Evolutionary conservation across 2,797 vertebrate genomes (phyloP), one percentile per base, ranked within the genome.

Genomic region (Syndactyla subalaris): DNA sequence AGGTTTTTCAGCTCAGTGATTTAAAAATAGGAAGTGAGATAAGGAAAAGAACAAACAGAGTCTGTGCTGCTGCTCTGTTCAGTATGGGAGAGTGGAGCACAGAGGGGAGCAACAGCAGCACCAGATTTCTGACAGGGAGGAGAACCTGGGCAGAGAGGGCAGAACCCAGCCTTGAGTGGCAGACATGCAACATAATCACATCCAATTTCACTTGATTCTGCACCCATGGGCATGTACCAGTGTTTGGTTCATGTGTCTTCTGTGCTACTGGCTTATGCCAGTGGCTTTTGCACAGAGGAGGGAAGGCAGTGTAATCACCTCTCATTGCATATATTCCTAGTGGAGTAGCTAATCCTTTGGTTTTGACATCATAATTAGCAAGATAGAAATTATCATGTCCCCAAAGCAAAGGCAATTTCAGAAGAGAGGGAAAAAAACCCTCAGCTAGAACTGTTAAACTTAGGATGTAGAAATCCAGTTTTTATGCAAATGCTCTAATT

Each of bases 1-100:
- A 32, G 30, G 29, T 46, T 85, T 92, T 87, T 80, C 52, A 63
- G 67, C 36, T 73, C 26, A 45, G n/a, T 2, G 11, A 78, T 38
- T 78, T 75, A 65, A 91, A 76, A 93, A 71, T 63, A 74, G 63
- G 76, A 62, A 86, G 49, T 36, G 22, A 71, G 83, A 34, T 27
- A 39, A 67, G 27, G 34, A 39, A 71, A 65, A 30, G 23, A 81
- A 34, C 51, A 49, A 54, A 36, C 9, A 55, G 65, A 72, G 11
- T 21, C 49, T 55, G 21, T 58, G 67, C 39, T 70, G 51, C 18
- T 2, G 11, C 14, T 57, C 12, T 51, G 58, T 19, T 58, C 12
- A 8, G 4, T 7, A 2, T 2, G 10, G 59, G 43, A 4, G 3
- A 76, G 9, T 13, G n/a, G 30, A 15, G 16, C 7, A 0, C 0